Base-by-base conservation (phyloP, 1,140 invertebrate genomes). In the Chrysoperla carnea region DNA sequence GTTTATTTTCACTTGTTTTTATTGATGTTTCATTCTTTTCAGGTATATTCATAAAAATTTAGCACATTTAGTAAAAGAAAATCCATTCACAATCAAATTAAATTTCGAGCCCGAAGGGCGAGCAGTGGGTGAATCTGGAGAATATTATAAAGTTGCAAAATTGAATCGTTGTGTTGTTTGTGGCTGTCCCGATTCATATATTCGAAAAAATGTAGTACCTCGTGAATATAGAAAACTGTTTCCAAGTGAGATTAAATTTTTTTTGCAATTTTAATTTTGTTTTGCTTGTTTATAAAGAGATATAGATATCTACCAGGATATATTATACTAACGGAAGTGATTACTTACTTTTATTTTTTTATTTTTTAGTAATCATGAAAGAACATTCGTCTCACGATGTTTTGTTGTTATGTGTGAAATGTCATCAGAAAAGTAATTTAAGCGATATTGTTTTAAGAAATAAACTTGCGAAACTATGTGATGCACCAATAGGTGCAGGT, bases 151-250 rank as follows among this genome's bases (percentile, higher is more conserved):
- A 36, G 70, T 73, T 40, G 63, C 72, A 1, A 87, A 87, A 55
- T 65, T 78, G 36, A 89, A 90, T 60, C 68, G 72, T n/a, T 91
- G 86, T 55, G 85, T 88, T 6, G 84, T 88, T 0, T 91, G 85
- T 60, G 85, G 85, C 3, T 52, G 58, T 6, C 58, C 57, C 0
- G 71, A 86, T 37, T 73, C 75, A 0, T 85, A 78, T 49, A 75
- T 84, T 29, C 64, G 81, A 4, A 89, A 89, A 57, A 84, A 83
- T 50, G 72, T 91, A 29, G 78, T 91, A 33, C 85, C 86, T 1
- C 70, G 77, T 43, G 84, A 90, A 61, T 90, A 89, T 56, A 71
- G 84, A 40, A 86, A 78, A 64, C 73, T 80, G 57, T 87, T 89
- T 54, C 84, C 85, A 23, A 58, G 75, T 72, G 44, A 62, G 62